Evolutionary conservation across 2,888 invertebrate genomes (phyloP).

Genomic region (Xestobium rufovillosum): DNA sequence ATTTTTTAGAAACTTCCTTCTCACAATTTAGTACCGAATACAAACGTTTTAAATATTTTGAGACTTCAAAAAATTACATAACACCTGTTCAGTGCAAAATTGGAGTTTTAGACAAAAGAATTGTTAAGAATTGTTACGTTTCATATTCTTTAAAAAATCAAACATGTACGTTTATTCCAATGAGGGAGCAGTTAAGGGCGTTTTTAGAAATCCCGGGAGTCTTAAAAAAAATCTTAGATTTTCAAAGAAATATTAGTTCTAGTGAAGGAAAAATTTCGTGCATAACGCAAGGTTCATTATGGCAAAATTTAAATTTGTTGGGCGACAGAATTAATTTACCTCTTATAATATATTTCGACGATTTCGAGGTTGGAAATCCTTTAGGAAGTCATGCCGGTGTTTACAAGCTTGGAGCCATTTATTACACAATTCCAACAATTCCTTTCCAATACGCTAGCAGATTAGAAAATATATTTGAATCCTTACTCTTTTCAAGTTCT

Average conservation of each 20-base stretch:
- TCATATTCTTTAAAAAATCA: slow-evolving; percentile 6
- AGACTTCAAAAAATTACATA: neutral
- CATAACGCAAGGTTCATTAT: slow-evolving; percentile 4
- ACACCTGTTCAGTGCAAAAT: neutral
- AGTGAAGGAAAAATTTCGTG: too few relatives aligned
- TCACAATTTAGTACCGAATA: too few relatives aligned
- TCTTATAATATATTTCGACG: slow-evolving; percentile 22
- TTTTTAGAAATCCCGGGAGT: slow-evolving; percentile 8
- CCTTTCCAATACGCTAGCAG: slow-evolving; percentile 18
- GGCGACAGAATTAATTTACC: slow-evolving; percentile 15
- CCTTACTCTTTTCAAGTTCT: slow-evolving; percentile 18
- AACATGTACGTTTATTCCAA: slow-evolving; percentile 1
- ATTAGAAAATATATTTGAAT: slow-evolving; percentile 22
- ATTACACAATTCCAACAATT: slow-evolving; percentile 19
- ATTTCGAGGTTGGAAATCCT: too few relatives aligned
- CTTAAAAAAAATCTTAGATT: slow-evolving; percentile 4
- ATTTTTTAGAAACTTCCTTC: too few relatives aligned
- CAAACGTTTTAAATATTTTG: slow-evolving; percentile 5
- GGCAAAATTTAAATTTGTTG: neutral
- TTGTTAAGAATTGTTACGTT: neutral
- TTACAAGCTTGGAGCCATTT: slow-evolving; percentile 24
- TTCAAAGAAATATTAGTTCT: slow-evolving; percentile 2
- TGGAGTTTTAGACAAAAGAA: too few relatives aligned
- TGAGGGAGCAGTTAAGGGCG: neutral
- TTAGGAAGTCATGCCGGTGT: slow-evolving; percentile 24